A percentile compares a stretch with the other conserved stretches of the same genome.
These are phyloP conservation scores for Parazoanthus atlanticus DNA, from an alignment of 92 coral and sea anemone species.

Conservation along the genomic window DNA sequence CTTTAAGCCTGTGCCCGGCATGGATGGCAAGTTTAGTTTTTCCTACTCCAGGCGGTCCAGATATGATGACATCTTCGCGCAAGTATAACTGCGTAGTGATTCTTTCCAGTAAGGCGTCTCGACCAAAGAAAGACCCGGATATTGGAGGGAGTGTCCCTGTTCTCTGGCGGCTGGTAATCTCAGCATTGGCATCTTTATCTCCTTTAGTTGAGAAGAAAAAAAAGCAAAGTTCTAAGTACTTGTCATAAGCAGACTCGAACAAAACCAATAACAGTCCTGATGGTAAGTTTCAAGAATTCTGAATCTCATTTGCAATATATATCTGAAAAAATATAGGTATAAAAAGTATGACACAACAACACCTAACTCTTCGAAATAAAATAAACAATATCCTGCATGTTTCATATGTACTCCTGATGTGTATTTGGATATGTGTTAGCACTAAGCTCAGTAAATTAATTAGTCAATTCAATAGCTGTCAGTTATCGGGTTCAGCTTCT, in stretches of 20 bases:
- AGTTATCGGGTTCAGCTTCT: too few species aligned
- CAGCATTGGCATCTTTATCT: not conserved
- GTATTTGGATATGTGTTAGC: too few species aligned
- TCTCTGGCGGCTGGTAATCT: not conserved
- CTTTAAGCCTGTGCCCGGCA: not conserved
- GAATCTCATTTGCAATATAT: too few species aligned
- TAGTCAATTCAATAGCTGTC: too few species aligned
- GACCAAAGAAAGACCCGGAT: not conserved
- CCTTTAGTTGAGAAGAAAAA: not conserved
- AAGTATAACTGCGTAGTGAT: not conserved
- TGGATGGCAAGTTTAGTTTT: conserved; percentile 6
- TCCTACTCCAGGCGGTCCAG: conserved; percentile 21
- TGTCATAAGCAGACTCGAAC: not conserved
- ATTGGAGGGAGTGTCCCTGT: not conserved
- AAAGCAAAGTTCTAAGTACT: not conserved
- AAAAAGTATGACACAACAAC: too few species aligned
- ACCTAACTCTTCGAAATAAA: too few species aligned
- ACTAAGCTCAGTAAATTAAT: too few species aligned
- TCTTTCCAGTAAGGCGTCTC: not conserved
- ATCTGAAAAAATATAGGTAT: too few species aligned
- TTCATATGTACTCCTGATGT: too few species aligned
- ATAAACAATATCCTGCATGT: too few species aligned
- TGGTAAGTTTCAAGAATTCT: too few species aligned
- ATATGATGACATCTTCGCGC: not conserved
- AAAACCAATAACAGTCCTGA: not conserved